Conservation (phyloP, 2,888 invertebrate genomes). For the Aromia moschata region DNA sequence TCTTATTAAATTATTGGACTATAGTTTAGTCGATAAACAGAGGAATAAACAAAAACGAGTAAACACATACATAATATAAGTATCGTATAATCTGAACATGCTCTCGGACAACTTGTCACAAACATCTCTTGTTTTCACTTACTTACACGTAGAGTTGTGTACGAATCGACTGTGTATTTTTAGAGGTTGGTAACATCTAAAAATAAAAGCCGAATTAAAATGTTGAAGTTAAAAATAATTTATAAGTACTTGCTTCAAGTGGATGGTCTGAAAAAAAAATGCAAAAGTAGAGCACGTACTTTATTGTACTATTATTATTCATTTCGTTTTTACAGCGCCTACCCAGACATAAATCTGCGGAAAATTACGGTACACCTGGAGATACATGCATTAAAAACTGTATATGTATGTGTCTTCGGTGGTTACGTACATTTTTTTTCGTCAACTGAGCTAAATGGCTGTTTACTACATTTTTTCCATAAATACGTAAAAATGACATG, state of each 20-base stretch:
- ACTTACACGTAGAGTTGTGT: too few species aligned
- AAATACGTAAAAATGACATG: too few species aligned
- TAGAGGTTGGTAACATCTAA: constrained; percentile 13
- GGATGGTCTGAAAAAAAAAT: constrained; percentile 2
- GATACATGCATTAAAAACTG: too few species aligned
- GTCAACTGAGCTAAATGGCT: constrained; percentile 16
- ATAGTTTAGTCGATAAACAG: too few species aligned
- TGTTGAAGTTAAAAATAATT: constrained; percentile 6
- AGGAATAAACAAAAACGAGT: too few species aligned
- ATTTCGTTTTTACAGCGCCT: constrained; percentile 19
- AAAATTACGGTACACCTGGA: constrained; percentile 15
- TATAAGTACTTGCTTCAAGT: constrained; percentile 17
- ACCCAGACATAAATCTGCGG: constrained; percentile 15
- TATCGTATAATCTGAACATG: too few species aligned
- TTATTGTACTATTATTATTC: constrained; percentile 27
- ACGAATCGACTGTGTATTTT: constrained; percentile 5
- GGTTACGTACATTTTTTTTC: constrained; percentile 16
- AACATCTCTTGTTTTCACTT: too few species aligned
- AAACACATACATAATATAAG: too few species aligned
- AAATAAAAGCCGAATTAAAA: constrained; percentile 21
- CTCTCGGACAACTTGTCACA: too few species aligned
- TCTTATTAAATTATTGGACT: too few species aligned
- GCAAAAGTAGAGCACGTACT: constrained; percentile 12
- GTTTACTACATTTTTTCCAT: constrained; percentile 8
- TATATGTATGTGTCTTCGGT: constrained; percentile 12